These are phyloP conservation scores for Nymphalis urticae DNA, from an alignment of 2,888 invertebrate genomes.

Conservation along the genomic window DNA sequence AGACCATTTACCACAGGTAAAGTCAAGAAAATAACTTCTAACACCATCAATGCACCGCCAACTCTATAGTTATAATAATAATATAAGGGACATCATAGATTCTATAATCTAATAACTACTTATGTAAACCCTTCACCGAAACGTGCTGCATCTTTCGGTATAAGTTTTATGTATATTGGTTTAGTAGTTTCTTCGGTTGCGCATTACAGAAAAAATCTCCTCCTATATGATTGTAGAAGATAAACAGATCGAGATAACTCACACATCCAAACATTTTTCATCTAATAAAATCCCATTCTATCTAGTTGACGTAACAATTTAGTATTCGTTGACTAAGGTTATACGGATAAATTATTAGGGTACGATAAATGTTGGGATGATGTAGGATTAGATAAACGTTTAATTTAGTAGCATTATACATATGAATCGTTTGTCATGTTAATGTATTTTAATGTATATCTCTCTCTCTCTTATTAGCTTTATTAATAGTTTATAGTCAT, in stretches of 20 bases:
- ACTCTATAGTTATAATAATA: too few relatives aligned
- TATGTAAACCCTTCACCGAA: too few relatives aligned
- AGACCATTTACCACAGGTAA: too few relatives aligned
- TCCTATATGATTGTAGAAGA: slow-evolving; percentile 30
- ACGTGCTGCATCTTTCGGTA: too few relatives aligned
- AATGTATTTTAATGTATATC: not conserved
- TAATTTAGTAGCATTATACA: slow-evolving; percentile 8
- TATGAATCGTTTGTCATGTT: slow-evolving; percentile 1
- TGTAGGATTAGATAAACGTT: slow-evolving; percentile 15
- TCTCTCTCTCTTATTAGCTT: not conserved
- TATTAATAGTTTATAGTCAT: not conserved
- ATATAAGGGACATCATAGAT: too few relatives aligned
- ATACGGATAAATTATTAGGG: slow-evolving; percentile 22
- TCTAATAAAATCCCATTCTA: slow-evolving; percentile 14
- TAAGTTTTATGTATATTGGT: too few relatives aligned
- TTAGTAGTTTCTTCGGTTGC: too few relatives aligned
- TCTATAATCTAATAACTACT: too few relatives aligned
- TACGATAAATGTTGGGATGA: slow-evolving; percentile 18
- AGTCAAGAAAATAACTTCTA: too few relatives aligned
- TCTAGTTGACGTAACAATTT: slow-evolving; percentile 25
- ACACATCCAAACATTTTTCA: slow-evolving; percentile 14
- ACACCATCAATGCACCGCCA: too few relatives aligned
- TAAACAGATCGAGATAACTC: slow-evolving; percentile 43
- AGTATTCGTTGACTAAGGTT: slow-evolving; percentile 25
- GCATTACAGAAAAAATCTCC: too few relatives aligned